Evolutionary conservation across 2,888 invertebrate species (phyloP).

Genomic region (Oscheius sp.): DNA sequence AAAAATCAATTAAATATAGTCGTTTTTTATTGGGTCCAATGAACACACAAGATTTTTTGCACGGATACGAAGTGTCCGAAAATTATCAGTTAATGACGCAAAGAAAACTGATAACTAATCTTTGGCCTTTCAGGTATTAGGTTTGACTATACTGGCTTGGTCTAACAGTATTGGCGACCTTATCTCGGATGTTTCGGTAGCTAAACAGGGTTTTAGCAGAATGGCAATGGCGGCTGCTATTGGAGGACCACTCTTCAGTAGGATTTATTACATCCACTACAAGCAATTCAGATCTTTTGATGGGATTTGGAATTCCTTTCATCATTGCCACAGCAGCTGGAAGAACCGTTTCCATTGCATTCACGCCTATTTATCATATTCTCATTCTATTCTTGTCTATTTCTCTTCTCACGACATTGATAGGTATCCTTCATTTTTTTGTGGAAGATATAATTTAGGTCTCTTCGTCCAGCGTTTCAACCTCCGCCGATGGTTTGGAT

Average conservation of each 20-base stretch:
- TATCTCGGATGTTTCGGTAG: slow-evolving; percentile 77
- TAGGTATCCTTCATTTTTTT: slow-evolving; percentile 26
- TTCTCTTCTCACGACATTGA: slow-evolving; percentile 38
- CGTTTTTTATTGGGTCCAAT: too few species aligned
- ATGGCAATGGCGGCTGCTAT: slow-evolving; percentile 80
- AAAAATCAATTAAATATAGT: too few species aligned
- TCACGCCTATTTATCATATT: slow-evolving; percentile 46
- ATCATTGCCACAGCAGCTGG: slow-evolving; percentile 47
- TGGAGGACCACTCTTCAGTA: slow-evolving; percentile 79
- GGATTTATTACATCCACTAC: not conserved
- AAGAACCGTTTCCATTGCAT: slow-evolving; percentile 1
- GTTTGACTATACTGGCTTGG: slow-evolving; percentile 78
- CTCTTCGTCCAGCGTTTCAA: slow-evolving; percentile 34
- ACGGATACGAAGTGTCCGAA: too few species aligned
- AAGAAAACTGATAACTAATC: too few species aligned
- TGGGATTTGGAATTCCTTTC: slow-evolving; percentile 66
- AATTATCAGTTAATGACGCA: too few species aligned
- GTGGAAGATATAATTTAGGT: not conserved
- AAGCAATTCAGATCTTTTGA: slow-evolving; percentile 56
- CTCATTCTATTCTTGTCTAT: slow-evolving; percentile 43
- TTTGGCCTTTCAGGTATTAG: slow-evolving; percentile 74
- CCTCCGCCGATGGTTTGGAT: slow-evolving; percentile 34
- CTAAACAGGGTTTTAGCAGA: slow-evolving; percentile 77
- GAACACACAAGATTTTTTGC: too few species aligned
- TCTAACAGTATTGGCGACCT: slow-evolving; percentile 78